Percentiles rank a stretch among this genome's conserved stretches.
Evolutionary conservation across 2,888 invertebrate species (phyloP).

Genomic region (Lithophane semibrunnea): DNA sequence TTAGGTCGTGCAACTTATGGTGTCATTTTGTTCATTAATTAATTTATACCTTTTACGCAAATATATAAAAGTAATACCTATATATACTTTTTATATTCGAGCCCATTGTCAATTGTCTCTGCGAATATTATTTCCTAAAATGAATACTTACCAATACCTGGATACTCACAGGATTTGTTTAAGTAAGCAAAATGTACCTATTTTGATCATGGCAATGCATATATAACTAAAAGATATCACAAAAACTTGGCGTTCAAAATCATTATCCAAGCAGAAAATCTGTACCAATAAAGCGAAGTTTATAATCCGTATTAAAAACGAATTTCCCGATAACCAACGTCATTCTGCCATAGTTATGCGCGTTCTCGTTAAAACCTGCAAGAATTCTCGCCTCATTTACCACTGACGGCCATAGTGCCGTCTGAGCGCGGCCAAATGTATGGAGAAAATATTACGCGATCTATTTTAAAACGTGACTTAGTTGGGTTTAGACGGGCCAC

Average conservation of each 20-base stretch:
- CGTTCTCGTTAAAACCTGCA: slow-evolving; percentile 66
- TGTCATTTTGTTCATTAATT: neutral
- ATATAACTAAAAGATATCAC: neutral
- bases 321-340: slow-evolving; percentile 60
- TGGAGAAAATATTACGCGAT: slow-evolving; percentile 63
- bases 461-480: slow-evolving; percentile 59
- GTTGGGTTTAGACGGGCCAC: slow-evolving; percentile 20
- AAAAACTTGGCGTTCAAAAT: slow-evolving; percentile 8
- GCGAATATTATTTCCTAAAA: neutral
- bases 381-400: slow-evolving; percentile 66
- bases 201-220: neutral
- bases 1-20: neutral
- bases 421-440: slow-evolving; percentile 56
- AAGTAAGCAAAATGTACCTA: neutral
- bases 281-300: slow-evolving; percentile 32
- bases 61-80: neutral
- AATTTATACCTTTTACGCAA: neutral
- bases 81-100: neutral
- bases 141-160: neutral
- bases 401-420: slow-evolving; percentile 40
- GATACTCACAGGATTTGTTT: neutral
- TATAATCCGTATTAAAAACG: slow-evolving; percentile 56
- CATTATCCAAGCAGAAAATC: slow-evolving; percentile 31
- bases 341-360: slow-evolving; percentile 63
- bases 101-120: too few relatives aligned